Evolutionary conservation across 2,113 vertebrate genomes (phyloP).

Genomic region (Tychaedon coryphoeus): DNA sequence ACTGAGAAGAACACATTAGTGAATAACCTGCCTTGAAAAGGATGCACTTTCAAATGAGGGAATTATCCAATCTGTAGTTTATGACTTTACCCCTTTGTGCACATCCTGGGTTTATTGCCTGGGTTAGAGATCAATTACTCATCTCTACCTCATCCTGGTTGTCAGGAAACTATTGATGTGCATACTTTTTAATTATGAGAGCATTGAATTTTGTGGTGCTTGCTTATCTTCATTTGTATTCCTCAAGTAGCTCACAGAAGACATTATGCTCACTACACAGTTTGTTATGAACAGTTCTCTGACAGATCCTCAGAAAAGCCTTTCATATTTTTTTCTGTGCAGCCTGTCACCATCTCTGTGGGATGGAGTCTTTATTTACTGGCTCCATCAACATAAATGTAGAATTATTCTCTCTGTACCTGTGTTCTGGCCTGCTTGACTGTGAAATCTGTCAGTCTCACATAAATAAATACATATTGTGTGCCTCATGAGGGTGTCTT

Average conservation of each 20-base stretch:
- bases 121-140: slow-evolving; percentile 18
- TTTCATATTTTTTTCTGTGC: neutral
- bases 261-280: neutral
- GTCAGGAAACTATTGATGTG: slow-evolving; percentile 39
- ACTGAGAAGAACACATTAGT: neutral
- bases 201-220: neutral
- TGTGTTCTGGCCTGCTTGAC: neutral
- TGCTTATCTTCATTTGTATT: slow-evolving; percentile 47
- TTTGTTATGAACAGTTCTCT: slow-evolving; percentile 16
- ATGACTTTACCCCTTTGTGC: neutral
- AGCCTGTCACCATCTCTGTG: neutral
- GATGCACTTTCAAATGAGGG: neutral
- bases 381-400: neutral
- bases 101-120: neutral
- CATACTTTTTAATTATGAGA: slow-evolving; percentile 22
- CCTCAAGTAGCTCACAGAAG: neutral
- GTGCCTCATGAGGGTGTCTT: neutral
- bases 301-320: slow-evolving; percentile 28
- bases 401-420: neutral
- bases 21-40: slow-evolving; percentile 6
- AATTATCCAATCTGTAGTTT: neutral
- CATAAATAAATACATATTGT: neutral
- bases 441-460: neutral
- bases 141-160: neutral
- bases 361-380: slow-evolving; percentile 17